These are phyloP conservation scores for Troilus luridus DNA, from an alignment of 2,888 invertebrate genomes.

Conservation along the genomic window DNA sequence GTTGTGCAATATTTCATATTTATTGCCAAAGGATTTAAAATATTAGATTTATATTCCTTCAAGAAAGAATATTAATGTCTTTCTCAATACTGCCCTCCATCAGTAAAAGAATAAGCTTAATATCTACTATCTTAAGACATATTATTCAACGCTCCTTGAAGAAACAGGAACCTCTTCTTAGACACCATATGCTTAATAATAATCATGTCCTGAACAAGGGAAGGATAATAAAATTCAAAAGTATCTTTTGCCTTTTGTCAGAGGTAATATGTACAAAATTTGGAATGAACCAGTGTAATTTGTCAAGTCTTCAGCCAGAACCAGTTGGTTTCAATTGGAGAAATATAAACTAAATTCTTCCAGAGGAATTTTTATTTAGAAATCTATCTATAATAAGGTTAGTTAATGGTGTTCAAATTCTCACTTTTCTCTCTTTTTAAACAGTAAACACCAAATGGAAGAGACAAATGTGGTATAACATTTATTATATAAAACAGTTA, in stretches of 20 bases:
- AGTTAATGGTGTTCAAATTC: conserved; percentile 23
- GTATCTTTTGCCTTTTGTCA: not conserved
- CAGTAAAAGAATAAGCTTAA: no score
- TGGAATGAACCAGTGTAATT: not conserved
- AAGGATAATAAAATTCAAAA: not conserved
- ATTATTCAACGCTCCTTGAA: no score
- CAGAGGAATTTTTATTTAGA: not conserved
- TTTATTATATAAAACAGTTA: conserved; percentile 50
- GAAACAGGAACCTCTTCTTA: not conserved
- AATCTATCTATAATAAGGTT: not conserved
- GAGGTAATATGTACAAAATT: not conserved
- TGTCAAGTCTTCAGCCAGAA: not conserved
- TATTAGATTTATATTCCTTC: no score
- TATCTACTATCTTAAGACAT: no score
- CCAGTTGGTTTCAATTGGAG: not conserved
- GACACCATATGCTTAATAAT: no score
- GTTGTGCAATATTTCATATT: no score
- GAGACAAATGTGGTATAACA: conserved; percentile 50
- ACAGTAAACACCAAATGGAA: conserved; percentile 33
- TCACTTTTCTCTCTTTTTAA: not conserved
- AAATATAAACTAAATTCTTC: not conserved
- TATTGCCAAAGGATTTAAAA: no score
- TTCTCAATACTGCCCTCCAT: no score
- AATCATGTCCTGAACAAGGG: not conserved
- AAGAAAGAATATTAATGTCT: no score